A percentile compares a stretch with the other conserved stretches of the same genome.
Conservation (phyloP, 2,888 invertebrate species). For the Metalampra italica region DNA sequence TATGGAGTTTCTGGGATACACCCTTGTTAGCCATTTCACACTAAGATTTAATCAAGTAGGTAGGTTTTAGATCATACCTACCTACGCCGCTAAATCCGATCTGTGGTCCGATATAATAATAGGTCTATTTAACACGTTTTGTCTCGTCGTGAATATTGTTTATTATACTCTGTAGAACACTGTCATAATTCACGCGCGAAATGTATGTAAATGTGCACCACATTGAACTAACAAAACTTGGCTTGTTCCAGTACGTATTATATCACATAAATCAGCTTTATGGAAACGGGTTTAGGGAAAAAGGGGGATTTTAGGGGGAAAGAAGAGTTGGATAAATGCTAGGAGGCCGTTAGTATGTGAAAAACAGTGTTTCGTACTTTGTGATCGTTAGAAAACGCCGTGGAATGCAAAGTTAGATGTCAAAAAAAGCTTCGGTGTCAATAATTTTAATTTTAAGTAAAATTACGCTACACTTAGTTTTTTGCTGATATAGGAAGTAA, state of each 20-base stretch:
- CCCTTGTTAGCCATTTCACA: too few species aligned
- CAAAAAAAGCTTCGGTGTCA: background rate
- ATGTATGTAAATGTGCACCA: constrained; percentile 58
- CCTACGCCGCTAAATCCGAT: too few species aligned
- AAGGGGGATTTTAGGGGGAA: constrained; percentile 16
- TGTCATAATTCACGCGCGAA: constrained; percentile 44
- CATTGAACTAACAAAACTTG: constrained; percentile 55
- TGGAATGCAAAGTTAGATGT: too few species aligned
- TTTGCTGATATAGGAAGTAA: too few species aligned
- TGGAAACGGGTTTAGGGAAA: constrained; percentile 43
- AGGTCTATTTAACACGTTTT: background rate
- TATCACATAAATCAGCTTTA: constrained; percentile 51
- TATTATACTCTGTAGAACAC: constrained; percentile 16
- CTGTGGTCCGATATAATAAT: too few species aligned
- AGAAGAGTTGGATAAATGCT: constrained; percentile 18
- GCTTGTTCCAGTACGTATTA: constrained; percentile 34
- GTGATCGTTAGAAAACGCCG: background rate
- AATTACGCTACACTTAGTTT: too few species aligned
- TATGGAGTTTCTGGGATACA: too few species aligned
- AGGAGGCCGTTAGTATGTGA: constrained; percentile 19
- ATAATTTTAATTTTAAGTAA: too few species aligned
- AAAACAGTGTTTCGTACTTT: constrained; percentile 23
- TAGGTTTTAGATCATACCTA: too few species aligned
- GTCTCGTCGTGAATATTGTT: constrained; percentile 14
- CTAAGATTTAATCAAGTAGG: too few species aligned